Evolutionary conservation across 2,888 invertebrate genomes (phyloP), one percentile per base, ranked within the genome.

Genomic region (Anticlea derivata): DNA sequence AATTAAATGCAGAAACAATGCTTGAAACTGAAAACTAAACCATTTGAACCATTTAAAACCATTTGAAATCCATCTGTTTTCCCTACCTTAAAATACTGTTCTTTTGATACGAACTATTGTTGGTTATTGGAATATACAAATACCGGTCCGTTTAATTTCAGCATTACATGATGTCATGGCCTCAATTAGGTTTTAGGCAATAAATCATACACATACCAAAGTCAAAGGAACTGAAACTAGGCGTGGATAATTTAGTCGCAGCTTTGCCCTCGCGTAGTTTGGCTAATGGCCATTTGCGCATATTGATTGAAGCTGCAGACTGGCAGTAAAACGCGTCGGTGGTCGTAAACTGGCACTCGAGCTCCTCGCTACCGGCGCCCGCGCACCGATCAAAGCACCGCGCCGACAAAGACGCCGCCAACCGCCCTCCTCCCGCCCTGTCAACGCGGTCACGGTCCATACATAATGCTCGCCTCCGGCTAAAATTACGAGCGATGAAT

Each of bases 311-410:
- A 75, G 76, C 74, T 72, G 80, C 78, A 83, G 81, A 70, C 73
- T 68, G 70, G 79, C 73, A 77, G 80, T 86, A 84, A 87, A 86
- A 84, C 65, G 72, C 73, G 80, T 73, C 79, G 74, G 78, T 80
- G 80, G 71, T 85, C 86, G 80, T 88, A 88, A 88, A 89, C 85
- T 80, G 78, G 82, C 83, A 83, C 84, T 86, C 78, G 78, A 79
- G 65, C 66, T 70, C 68, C 68, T 52, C 67, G 78, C 83, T 80
- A 79, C 80, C 73, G 86, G 84, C 86, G 83, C 85, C 83, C 82
- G 85, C 82, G 82, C 80, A 75, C 50, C 70, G 69, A 78, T 86
- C 87, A 88, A 87, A 88, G 84, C 60, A 50, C 58, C 59, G 60
- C 71, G 71, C 86, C 86, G 83, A 82, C 87, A 85, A 86, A 84